These are phyloP conservation scores for Vulpes ferrilata DNA, from an alignment of 2,113 vertebrate species.

Conservation along the genomic window DNA sequence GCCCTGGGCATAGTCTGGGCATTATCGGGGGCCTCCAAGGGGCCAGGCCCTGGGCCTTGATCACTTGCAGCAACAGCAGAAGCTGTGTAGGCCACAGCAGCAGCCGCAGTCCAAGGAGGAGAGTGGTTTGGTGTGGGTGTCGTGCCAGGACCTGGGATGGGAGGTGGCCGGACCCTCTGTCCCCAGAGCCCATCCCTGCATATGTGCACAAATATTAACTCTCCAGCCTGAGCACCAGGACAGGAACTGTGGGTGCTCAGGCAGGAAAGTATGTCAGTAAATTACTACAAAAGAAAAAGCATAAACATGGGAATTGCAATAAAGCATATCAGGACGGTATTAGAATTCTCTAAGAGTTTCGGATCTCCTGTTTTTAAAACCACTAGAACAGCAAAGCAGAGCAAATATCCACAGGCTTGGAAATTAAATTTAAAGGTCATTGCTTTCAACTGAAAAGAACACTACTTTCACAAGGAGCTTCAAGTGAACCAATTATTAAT, in stretches of 20 bases:
- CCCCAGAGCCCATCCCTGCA: not conserved
- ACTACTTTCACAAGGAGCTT: not conserved
- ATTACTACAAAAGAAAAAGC: not conserved
- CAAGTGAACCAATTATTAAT: not conserved
- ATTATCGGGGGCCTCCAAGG: fast-evolving
- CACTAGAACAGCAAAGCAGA: slow-evolving; percentile 4
- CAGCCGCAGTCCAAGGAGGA: not conserved
- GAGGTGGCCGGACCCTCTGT: too few species aligned
- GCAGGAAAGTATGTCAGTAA: not conserved
- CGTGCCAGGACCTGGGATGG: too few species aligned
- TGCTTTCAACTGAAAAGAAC: not conserved
- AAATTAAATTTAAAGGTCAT: slow-evolving; percentile 66
- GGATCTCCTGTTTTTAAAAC: not conserved
- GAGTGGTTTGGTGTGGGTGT: fast-evolving
- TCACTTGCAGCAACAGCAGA: not conserved
- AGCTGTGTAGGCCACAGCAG: too few species aligned
- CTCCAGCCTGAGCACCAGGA: not conserved
- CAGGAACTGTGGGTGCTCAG: not conserved
- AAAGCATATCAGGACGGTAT: not conserved
- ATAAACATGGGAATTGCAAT: not conserved
- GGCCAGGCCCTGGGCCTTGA: not conserved
- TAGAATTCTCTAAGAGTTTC: not conserved
- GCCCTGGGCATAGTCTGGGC: too few species aligned
- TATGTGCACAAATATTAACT: not conserved
- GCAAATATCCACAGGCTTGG: slow-evolving; percentile 37